Conservation (phyloP, 2,113 vertebrate species). For the Tympanuchus pallidicinctus region DNA sequence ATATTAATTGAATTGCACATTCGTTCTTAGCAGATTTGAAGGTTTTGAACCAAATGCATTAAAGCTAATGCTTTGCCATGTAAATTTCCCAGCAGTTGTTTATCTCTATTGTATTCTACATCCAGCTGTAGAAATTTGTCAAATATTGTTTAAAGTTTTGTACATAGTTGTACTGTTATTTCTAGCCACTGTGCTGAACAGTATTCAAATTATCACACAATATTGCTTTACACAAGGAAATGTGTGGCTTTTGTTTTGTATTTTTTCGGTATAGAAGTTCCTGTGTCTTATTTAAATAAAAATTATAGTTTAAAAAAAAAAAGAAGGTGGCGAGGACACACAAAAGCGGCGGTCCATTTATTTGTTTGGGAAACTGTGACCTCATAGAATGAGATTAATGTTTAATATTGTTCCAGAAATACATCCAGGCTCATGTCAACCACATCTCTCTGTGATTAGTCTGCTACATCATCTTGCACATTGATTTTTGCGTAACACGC, state of each 20-base stretch:
- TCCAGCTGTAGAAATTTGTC: slow-evolving; percentile 80
- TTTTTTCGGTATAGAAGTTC: slow-evolving; percentile 89
- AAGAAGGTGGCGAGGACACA: neutral
- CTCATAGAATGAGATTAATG: neutral
- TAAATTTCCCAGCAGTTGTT: slow-evolving; percentile 80
- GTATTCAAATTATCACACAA: slow-evolving; percentile 83
- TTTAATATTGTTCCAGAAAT: neutral
- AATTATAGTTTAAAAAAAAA: slow-evolving; percentile 82
- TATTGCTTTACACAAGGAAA: slow-evolving; percentile 84
- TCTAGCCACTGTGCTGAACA: slow-evolving; percentile 84
- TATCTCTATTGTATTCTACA: slow-evolving; percentile 80
- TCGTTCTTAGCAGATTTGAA: slow-evolving; percentile 77
- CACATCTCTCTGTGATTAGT: neutral
- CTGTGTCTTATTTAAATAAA: slow-evolving; percentile 96
- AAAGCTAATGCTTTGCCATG: slow-evolving; percentile 80
- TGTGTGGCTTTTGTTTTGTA: slow-evolving; percentile 88
- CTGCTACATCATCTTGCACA: neutral
- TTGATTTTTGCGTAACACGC: neutral
- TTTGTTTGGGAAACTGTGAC: slow-evolving; percentile 30
- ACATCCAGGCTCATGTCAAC: neutral
- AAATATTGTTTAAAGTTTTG: slow-evolving; percentile 83
- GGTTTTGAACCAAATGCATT: slow-evolving; percentile 81
- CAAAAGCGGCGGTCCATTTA: slow-evolving; percentile 1
- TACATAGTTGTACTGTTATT: slow-evolving; percentile 83
- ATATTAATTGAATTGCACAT: slow-evolving; percentile 79